Evolutionary conservation across 1,140 invertebrate genomes (phyloP).

Genomic region (Armadillidium nasatum): DNA sequence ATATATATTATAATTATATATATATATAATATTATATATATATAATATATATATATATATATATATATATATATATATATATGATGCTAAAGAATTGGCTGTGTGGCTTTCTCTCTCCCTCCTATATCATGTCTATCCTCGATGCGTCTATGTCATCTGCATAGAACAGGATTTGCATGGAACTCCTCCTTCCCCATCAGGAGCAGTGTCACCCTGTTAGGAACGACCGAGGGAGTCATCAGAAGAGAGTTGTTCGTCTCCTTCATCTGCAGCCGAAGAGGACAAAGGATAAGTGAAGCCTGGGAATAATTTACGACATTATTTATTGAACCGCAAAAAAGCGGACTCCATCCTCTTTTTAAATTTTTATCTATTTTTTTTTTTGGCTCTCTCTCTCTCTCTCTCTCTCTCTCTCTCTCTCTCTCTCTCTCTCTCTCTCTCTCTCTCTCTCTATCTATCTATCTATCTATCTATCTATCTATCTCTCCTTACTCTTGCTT

Average conservation of each 20-base stretch:
- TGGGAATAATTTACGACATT: constrained; percentile 2
- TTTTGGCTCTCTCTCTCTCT: not conserved
- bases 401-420: not conserved
- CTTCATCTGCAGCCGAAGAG: not conserved
- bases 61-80: no score
- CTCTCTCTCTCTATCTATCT: no score
- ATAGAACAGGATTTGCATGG: not conserved
- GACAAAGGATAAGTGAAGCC: not conserved
- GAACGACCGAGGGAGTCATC: constrained; percentile 8
- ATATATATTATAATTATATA: no score
- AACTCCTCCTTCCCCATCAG: not conserved
- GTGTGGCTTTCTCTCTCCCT: no score
- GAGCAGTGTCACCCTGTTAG: constrained; percentile 4
- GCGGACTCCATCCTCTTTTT: not conserved
- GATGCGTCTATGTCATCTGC: not conserved
- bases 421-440: not conserved
- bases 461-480: no score
- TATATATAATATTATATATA: no score
- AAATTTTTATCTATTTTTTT: not conserved
- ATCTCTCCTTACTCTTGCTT: no score
- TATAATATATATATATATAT: no score
- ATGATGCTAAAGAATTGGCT: no score
- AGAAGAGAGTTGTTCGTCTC: not conserved
- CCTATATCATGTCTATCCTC: not conserved
- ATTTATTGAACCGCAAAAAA: constrained; percentile 7